Percentiles rank a stretch among this genome's conserved stretches.
Evolutionary conservation across 1,140 invertebrate genomes (phyloP).

Genomic region (Eriocheir sinensis): DNA sequence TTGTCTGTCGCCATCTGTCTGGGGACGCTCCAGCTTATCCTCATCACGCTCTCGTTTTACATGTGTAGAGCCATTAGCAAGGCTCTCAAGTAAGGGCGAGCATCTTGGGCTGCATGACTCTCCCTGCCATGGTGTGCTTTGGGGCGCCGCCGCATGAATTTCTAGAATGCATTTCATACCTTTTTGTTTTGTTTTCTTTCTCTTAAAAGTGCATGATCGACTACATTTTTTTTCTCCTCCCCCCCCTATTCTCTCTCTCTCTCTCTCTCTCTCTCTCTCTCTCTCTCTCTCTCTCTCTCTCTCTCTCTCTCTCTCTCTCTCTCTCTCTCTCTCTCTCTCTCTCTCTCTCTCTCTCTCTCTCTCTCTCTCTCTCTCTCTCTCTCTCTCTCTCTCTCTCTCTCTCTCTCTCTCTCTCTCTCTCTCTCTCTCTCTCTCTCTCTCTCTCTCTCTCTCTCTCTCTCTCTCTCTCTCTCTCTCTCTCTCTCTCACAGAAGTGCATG

Average conservation of each 20-base stretch:
- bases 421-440: not conserved
- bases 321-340: not conserved
- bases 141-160: too few relatives aligned
- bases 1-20: constrained; percentile 75
- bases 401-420: not conserved
- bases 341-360: not conserved
- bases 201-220: not conserved
- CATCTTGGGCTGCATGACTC: constrained; percentile 31
- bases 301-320: not conserved
- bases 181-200: not conserved
- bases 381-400: not conserved
- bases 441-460: not conserved
- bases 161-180: too few relatives aligned
- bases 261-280: not conserved
- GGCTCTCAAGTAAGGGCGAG: constrained; percentile 76
- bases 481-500: not conserved
- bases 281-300: not conserved
- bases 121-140: not conserved
- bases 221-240: not conserved
- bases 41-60: constrained; percentile 77
- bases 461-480: not conserved
- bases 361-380: not conserved
- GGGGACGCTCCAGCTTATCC: constrained; percentile 74
- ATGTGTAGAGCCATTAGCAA: constrained; percentile 77
- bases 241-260: not conserved